Conservation (phyloP, 2,888 invertebrate genomes). For the Phorcus lineatus region DNA sequence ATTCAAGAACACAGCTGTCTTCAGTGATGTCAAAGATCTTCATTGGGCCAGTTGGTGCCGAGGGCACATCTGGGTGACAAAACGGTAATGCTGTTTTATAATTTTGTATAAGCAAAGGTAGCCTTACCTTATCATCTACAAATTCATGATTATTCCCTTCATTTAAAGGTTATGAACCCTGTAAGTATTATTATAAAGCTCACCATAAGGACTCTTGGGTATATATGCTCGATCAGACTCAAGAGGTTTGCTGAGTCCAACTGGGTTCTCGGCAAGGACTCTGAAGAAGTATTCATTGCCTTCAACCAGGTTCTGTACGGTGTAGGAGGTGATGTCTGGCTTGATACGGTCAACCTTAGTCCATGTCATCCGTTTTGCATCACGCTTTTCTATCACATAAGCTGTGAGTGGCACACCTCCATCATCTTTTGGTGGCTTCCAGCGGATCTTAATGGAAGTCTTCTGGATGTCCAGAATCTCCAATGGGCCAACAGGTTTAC, state of each 20-base stretch:
- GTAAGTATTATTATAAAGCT: constrained; percentile 52
- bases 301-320: constrained; percentile 80
- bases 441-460: constrained; percentile 59
- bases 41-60: constrained; percentile 45
- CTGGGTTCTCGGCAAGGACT: constrained; percentile 90
- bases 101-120: no score
- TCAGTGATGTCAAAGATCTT: constrained; percentile 41
- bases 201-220: constrained; percentile 83
- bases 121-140: no score
- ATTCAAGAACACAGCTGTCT: constrained; percentile 57
- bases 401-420: constrained; percentile 68
- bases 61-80: constrained; percentile 51
- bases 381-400: constrained; percentile 78
- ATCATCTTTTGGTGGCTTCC: constrained; percentile 67
- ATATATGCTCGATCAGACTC: constrained; percentile 64
- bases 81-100: not conserved
- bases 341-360: constrained; percentile 49
- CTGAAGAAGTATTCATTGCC: constrained; percentile 93
- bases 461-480: constrained; percentile 45
- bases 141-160: no score
- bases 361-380: constrained; percentile 76
- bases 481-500: constrained; percentile 54
- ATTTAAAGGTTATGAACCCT: no score
- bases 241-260: constrained; percentile 71
- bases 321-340: constrained; percentile 78